A percentile compares a stretch with the other conserved stretches of the same genome.
These are phyloP conservation scores for Pseudococcus jackbeardsleyi DNA, from an alignment of 2,888 invertebrate genomes.

Conservation along the genomic window DNA sequence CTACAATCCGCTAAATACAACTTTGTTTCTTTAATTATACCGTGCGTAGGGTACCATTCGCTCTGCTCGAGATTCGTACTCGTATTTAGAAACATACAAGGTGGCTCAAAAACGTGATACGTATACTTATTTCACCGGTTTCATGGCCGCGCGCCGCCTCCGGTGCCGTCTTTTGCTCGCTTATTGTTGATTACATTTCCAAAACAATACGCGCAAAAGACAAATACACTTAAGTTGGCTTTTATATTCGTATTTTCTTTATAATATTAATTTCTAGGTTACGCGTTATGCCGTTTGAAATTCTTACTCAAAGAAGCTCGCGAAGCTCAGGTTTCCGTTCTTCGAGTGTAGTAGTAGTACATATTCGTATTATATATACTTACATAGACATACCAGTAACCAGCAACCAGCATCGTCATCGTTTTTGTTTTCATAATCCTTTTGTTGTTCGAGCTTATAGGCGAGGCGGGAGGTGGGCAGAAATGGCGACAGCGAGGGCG, in stretches of 20 bases:
- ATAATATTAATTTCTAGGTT: conserved; percentile 28
- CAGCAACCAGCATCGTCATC: background rate
- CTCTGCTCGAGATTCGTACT: too few relatives aligned
- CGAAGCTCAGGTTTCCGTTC: background rate
- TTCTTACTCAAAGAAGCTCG: conserved; percentile 12
- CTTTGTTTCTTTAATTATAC: conserved; percentile 36
- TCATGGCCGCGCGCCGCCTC: background rate
- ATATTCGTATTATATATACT: background rate
- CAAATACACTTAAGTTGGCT: conserved; percentile 46
- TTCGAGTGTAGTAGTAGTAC: background rate
- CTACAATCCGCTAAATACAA: conserved; percentile 33
- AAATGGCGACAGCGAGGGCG: background rate
- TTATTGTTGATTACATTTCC: conserved; percentile 31
- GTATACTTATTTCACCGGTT: too few relatives aligned
- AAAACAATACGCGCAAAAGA: conserved; percentile 44
- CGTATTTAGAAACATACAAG: background rate
- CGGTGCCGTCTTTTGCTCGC: background rate
- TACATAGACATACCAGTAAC: too few relatives aligned
- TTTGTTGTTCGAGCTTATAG: background rate
- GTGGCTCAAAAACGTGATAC: background rate
- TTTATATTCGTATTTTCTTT: conserved; percentile 42
- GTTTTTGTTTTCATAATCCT: conserved; percentile 33
- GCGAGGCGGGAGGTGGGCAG: background rate
- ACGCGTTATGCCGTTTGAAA: background rate
- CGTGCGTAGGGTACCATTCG: background rate